A percentile compares a stretch with the other conserved stretches of the same genome.
phyloP scores from a whole-genome alignment of 2,113 vertebrate species.

The Mormyrus iriodes region DNA sequence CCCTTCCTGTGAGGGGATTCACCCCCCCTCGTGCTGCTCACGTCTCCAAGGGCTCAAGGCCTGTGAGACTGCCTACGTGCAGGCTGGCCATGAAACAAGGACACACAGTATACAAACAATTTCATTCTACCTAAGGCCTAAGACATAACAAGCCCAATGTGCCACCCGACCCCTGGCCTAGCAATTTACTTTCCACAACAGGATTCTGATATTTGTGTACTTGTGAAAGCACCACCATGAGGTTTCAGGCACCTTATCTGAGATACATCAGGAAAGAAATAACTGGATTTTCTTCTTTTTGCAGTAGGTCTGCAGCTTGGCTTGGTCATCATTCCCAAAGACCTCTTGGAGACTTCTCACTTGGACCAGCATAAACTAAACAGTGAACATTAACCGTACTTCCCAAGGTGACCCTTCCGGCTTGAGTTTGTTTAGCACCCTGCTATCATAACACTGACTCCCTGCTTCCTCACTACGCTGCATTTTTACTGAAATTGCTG shows the following conservation, averaged over 20 bases:
- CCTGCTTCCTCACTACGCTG: not conserved
- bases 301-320: not conserved
- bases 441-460: not conserved
- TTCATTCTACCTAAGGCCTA: too few species aligned
- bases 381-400: not conserved
- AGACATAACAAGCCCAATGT: too few species aligned
- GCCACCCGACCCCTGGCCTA: too few species aligned
- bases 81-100: too few species aligned
- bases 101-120: too few species aligned
- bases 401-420: not conserved
- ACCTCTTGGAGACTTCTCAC: not conserved
- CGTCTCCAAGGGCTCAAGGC: too few species aligned
- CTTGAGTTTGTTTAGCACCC: not conserved
- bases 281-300: not conserved
- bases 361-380: not conserved
- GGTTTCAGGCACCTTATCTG: not conserved
- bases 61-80: too few species aligned
- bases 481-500: not conserved
- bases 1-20: too few species aligned
- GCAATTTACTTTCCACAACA: too few species aligned
- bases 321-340: not conserved
- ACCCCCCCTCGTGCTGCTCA: too few species aligned
- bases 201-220: not conserved
- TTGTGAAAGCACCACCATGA: not conserved
- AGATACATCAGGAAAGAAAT: not conserved